These are phyloP conservation scores for Scartelaos histophorus DNA, from an alignment of 2,113 vertebrate genomes.

Conservation along the genomic window DNA sequence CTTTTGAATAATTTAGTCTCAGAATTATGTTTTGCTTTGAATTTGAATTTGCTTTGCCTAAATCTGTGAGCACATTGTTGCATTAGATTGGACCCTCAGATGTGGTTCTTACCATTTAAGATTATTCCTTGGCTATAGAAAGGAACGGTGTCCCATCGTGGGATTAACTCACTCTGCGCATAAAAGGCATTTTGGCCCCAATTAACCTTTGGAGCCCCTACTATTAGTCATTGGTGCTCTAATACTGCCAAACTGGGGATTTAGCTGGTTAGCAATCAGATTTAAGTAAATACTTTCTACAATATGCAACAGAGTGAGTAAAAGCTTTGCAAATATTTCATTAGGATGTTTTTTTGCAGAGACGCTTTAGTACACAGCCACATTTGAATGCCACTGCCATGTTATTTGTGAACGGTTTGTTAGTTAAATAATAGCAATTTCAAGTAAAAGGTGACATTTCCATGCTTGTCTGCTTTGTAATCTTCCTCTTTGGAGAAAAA, in stretches of 20 bases:
- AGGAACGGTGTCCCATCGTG: conserved; percentile 1
- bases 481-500: background rate
- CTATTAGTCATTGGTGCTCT: background rate
- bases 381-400: background rate
- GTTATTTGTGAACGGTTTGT: background rate
- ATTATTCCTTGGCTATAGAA: background rate
- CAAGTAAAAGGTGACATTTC: background rate
- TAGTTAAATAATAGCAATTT: background rate
- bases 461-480: background rate
- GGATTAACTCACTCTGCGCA: conserved; percentile 1
- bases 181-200: conserved; percentile 7
- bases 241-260: background rate
- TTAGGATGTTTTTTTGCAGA: background rate
- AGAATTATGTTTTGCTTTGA: conserved; percentile 11
- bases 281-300: background rate
- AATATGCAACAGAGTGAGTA: conserved; percentile 1
- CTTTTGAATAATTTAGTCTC: conserved; percentile 11
- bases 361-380: background rate
- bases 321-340: conserved; percentile 5
- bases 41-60: conserved; percentile 3
- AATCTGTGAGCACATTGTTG: conserved; percentile 8
- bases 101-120: background rate
- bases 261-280: background rate
- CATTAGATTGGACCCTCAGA: conserved; percentile 1
- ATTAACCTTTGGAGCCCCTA: conserved; percentile 1